These are phyloP conservation scores for Argyrosomus japonicus DNA, from an alignment of 2,113 vertebrate genomes.

Conservation along the genomic window DNA sequence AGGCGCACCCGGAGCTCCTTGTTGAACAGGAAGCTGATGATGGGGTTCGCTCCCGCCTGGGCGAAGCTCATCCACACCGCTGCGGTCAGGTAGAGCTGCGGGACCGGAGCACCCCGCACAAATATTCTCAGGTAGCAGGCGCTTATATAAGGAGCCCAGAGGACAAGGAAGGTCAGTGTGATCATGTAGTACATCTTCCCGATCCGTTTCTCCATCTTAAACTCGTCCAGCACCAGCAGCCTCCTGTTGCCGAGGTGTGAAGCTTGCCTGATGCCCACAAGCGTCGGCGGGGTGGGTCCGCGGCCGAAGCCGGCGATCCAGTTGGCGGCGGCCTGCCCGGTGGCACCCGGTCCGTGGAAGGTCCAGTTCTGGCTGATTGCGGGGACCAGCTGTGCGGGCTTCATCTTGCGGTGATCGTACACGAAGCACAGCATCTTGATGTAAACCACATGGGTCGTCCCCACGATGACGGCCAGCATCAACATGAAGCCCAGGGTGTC, in stretches of 20 bases:
- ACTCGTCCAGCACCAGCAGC: conserved; percentile 95
- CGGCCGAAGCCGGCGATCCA: conserved; percentile 97
- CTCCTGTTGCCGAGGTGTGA: conserved; percentile 90
- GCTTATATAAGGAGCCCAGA: conserved; percentile 96
- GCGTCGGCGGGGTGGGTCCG: conserved; percentile 94
- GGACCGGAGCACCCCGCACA: conserved; percentile 87
- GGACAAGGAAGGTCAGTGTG: conserved; percentile 92
- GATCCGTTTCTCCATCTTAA: conserved; percentile 96
- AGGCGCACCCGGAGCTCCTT: conserved; percentile 93
- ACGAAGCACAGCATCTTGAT: conserved; percentile 97
- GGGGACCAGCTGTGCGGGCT: conserved; percentile 94
- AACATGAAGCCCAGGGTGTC: conserved; percentile 96
- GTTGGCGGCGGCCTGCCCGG: conserved; percentile 95
- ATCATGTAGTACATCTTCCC: conserved; percentile 98
- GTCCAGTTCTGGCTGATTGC: conserved; percentile 99
- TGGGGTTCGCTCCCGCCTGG: conserved; percentile 94
- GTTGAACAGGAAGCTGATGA: conserved; percentile 96
- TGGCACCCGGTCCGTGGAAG: conserved; percentile 96
- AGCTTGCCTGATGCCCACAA: conserved; percentile 94
- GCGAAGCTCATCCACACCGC: conserved; percentile 97
- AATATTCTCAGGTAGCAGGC: conserved; percentile 95
- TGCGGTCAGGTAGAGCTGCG: conserved; percentile 92
- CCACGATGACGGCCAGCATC: conserved; percentile 92
- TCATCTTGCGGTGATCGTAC: conserved; percentile 97
- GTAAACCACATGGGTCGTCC: conserved; percentile 93